A percentile compares a stretch with the other conserved stretches of the same genome.
phyloP scores from a whole-genome alignment of 2,888 invertebrate species.

The Leptinotarsa peninsularis region DNA sequence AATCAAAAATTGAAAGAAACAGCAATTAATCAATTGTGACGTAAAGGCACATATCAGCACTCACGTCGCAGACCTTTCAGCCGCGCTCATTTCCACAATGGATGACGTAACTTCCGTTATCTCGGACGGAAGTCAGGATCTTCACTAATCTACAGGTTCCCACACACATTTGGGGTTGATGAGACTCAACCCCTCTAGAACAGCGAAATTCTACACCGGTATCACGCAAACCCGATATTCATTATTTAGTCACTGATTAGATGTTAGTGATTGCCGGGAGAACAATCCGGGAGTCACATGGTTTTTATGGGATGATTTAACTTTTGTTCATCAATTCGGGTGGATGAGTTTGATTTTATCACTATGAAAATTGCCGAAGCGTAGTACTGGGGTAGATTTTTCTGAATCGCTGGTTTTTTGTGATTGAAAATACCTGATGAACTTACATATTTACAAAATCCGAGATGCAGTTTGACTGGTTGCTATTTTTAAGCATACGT shows the following conservation, averaged over 20 bases:
- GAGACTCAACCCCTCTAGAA: constrained; percentile 37
- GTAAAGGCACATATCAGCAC: background rate
- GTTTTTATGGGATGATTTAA: constrained; percentile 20
- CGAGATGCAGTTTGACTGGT: too few species aligned
- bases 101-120: constrained; percentile 55
- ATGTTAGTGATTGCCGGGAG: constrained; percentile 27
- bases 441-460: too few species aligned
- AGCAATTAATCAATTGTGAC: too few species aligned
- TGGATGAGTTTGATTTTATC: constrained; percentile 3
- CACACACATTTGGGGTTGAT: constrained; percentile 60
- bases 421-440: background rate
- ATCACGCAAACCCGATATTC: constrained; percentile 43
- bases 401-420: background rate
- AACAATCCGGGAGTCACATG: constrained; percentile 11
- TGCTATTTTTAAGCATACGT: too few species aligned
- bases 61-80: constrained; percentile 13
- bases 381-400: background rate
- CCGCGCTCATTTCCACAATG: constrained; percentile 36
- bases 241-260: constrained; percentile 43
- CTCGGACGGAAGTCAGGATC: constrained; percentile 60
- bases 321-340: constrained; percentile 7
- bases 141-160: constrained; percentile 62
- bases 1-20: too few species aligned
- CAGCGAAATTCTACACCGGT: constrained; percentile 39
- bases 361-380: background rate